phyloP scores from a whole-genome alignment of 1,140 invertebrate species.

The Monomorium pharaonis region DNA sequence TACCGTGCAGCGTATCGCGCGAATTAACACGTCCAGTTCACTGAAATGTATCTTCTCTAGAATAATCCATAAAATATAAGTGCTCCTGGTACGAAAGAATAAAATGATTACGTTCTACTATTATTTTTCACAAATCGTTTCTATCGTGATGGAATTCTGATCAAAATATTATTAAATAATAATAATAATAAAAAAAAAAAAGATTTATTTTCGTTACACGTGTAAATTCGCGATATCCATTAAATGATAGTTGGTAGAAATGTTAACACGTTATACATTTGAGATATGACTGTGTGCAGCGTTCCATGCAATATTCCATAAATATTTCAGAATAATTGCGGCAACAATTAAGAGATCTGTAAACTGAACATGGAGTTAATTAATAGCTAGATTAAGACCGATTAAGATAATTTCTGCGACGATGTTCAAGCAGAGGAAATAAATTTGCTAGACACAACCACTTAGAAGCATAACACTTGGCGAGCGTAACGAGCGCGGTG shows the following conservation, averaged over 20 bases:
- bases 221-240: neutral
- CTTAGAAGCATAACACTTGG: constrained; percentile 14
- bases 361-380: constrained; percentile 35
- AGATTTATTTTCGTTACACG: neutral
- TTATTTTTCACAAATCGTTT: neutral
- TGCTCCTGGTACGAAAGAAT: neutral
- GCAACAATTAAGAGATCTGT: constrained; percentile 39
- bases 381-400: constrained; percentile 53
- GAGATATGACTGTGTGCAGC: neutral
- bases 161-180: neutral
- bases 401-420: constrained; percentile 51
- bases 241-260: neutral
- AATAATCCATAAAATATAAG: neutral
- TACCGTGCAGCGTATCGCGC: neutral
- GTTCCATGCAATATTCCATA: neutral
- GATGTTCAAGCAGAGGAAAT: constrained; percentile 42
- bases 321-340: constrained; percentile 15
- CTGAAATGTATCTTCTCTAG: neutral
- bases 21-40: neutral
- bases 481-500: constrained; percentile 31
- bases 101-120: neutral
- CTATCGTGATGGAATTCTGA: neutral
- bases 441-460: constrained; percentile 35
- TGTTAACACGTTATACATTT: neutral
- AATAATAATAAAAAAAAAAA: too few relatives aligned